Evolutionary conservation across 2,888 invertebrate species (phyloP).

Genomic region (Leptinotarsa haldemani): DNA sequence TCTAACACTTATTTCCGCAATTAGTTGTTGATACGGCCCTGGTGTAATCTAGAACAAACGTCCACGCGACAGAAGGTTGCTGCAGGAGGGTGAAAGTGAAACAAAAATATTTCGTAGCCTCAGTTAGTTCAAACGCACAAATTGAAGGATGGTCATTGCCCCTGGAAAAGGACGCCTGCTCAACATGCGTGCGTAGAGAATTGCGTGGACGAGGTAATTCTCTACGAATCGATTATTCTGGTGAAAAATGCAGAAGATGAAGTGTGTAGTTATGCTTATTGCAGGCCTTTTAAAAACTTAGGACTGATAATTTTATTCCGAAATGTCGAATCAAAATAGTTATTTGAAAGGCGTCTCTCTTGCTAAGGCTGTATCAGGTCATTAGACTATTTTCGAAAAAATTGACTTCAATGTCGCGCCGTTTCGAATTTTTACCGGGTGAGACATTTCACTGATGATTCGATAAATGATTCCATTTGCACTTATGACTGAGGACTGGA

Average conservation of each 20-base stretch:
- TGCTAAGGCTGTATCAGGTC: too few species aligned
- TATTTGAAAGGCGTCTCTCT: too few species aligned
- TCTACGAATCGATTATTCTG: constrained; percentile 28
- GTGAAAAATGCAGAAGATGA: not conserved
- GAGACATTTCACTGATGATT: too few species aligned
- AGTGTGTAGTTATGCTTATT: not conserved
- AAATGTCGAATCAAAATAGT: too few species aligned
- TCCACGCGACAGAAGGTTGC: not conserved
- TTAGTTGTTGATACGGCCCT: not conserved
- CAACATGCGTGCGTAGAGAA: constrained; percentile 25
- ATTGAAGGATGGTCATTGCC: constrained; percentile 35
- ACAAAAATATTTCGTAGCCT: not conserved
- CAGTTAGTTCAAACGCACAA: not conserved
- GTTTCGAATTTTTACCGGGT: too few species aligned
- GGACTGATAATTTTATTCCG: too few species aligned
- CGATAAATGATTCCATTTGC: too few species aligned
- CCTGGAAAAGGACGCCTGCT: constrained; percentile 22
- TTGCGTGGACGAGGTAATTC: constrained; percentile 22
- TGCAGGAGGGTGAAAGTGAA: not conserved
- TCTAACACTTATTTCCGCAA: not conserved
- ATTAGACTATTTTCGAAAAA: too few species aligned
- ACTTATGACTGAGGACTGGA: too few species aligned
- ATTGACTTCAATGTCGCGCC: too few species aligned
- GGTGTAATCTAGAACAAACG: not conserved
- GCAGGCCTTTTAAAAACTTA: too few species aligned